Percentiles rank a stretch among this genome's conserved stretches.
phyloP scores from a whole-genome alignment of 2,888 invertebrate genomes.

The Pterostichus madidus region DNA sequence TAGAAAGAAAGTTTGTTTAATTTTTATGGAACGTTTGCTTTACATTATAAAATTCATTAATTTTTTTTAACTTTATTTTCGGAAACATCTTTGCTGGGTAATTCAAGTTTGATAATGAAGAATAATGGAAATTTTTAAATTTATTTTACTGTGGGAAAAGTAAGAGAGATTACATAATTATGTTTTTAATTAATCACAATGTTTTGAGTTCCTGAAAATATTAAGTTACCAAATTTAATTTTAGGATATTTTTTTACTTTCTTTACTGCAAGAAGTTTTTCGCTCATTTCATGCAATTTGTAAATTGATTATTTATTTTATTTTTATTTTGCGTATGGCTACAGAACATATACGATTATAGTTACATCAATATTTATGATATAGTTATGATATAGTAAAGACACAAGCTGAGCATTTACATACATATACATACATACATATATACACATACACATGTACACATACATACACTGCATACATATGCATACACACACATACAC shows the following conservation, averaged over 20 bases:
- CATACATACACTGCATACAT: no score
- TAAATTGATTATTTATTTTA: neutral
- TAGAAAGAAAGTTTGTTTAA: conserved; percentile 13
- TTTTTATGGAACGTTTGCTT: neutral
- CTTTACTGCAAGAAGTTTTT: neutral
- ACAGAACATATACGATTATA: no score
- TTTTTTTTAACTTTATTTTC: conserved; percentile 5
- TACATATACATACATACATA: no score
- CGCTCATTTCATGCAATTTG: neutral
- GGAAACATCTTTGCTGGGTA: conserved; percentile 3
- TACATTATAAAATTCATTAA: conserved; percentile 19
- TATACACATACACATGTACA: no score
- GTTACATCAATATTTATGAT: no score
- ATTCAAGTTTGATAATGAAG: conserved; percentile 27
- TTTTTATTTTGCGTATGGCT: no score
- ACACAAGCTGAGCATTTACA: no score
- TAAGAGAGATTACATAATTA: conserved; percentile 19
- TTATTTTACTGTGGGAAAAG: conserved; percentile 3
- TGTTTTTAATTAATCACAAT: conserved; percentile 33
- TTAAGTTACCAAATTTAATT: neutral
- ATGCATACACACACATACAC: no score
- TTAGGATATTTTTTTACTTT: neutral
- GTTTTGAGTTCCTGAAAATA: conserved; percentile 19
- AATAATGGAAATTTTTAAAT: conserved; percentile 36
- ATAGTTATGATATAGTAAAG: no score